Evolutionary conservation across 2,888 invertebrate genomes (phyloP), one percentile per base, ranked within the genome.

Genomic region (Leptarthrus brevirostris): DNA sequence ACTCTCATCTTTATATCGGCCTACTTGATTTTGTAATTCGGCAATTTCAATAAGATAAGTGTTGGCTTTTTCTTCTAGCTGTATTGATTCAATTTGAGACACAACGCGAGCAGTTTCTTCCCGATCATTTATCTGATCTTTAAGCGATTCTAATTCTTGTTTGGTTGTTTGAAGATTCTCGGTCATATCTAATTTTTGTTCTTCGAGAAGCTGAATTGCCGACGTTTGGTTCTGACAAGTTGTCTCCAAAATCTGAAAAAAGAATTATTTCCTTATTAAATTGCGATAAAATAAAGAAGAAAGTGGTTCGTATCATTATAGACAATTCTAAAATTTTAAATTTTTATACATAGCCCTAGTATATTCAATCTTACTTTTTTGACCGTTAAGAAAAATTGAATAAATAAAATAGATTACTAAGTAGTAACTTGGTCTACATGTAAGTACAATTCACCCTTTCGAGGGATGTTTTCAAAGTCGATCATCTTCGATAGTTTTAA

Each of bases 21-120:
- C 86, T 73, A 88, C 85, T 72, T 89, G 86, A 34, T 84, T 84
- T 76, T 86, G 85, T 2, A 90, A 80, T 73, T 86, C 84, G 79
- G 84, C 76, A 4, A 82, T 64, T 77, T 80, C 71, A 81, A 79
- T 82, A 24, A 81, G 79, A n/a, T 82, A 79, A 1, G 83, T 81
- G 69, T 89, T 92, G 56, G 93, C 85, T 82, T 92, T 90, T 82
- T 94, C 94, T 83, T 95, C 94, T 75, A 93, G 83, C 79, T 93
- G 92, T 40, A 93, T 91, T 5, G 91, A 90, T 78, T 90, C 91
- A 81, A 94, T 90, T 86, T 94, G 93, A 1, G 92, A 90, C 24
- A 89, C 89, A n/a, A 94, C 92, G 81, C 91, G 89, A 71, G 88
- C 88, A 83, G 87, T 90, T 83, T 91, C 89, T 3, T 90, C 84